Conservation (phyloP, 2,797 vertebrate species). For the Pteronotus mesoamericanus region DNA sequence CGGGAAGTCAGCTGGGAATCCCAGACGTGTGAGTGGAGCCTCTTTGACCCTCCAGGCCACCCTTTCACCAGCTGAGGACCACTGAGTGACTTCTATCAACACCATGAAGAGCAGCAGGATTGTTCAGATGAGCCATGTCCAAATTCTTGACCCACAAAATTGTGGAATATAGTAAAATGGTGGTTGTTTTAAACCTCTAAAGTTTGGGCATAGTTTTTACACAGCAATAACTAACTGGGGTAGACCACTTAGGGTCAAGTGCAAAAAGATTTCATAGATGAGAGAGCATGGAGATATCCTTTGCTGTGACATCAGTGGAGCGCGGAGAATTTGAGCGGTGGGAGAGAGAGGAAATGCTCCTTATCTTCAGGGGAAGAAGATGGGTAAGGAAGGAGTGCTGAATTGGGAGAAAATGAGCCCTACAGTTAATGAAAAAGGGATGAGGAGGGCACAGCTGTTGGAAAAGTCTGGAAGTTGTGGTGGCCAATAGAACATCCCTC, state of each 20-base stretch:
- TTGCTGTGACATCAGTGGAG: background rate
- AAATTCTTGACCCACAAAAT: background rate
- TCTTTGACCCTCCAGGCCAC: background rate
- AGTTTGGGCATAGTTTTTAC: background rate
- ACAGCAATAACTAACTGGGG: background rate
- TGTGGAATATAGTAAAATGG: background rate
- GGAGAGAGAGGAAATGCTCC: background rate
- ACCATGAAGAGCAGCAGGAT: background rate
- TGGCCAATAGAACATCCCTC: background rate
- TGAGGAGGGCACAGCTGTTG: background rate
- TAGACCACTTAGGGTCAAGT: background rate
- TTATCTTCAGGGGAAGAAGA: background rate
- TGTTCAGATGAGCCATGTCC: background rate
- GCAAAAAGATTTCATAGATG: background rate
- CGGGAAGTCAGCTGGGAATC: background rate
- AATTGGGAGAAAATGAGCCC: background rate
- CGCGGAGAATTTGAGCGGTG: background rate
- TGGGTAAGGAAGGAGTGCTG: background rate
- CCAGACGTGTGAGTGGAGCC: background rate
- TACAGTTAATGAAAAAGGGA: background rate
- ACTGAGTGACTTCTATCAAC: background rate
- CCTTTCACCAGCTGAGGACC: background rate
- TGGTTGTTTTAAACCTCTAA: background rate
- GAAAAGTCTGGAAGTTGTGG: background rate
- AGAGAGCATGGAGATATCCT: background rate